phyloP scores from a whole-genome alignment of 2,888 invertebrate genomes.

The Onthophagus sagittarius region DNA sequence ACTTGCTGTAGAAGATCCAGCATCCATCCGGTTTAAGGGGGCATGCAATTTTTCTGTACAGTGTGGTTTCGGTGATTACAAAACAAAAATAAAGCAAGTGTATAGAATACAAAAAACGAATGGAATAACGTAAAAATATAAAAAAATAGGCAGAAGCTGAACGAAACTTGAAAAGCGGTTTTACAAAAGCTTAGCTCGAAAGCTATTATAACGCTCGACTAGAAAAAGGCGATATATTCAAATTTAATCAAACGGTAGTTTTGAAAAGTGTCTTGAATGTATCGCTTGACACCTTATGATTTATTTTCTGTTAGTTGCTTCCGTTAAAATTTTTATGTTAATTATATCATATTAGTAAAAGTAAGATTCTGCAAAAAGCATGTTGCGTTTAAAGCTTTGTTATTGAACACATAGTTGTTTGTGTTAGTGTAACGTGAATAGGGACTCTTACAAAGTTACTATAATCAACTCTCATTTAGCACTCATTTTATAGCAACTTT shows the following conservation, averaged over 20 bases:
- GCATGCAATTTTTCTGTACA: conserved; percentile 20
- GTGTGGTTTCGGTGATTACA: conserved; percentile 13
- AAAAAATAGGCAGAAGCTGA: conserved; percentile 13
- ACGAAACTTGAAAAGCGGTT: conserved; percentile 21
- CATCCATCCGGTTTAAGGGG: conserved; percentile 6
- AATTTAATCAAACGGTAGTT: neutral
- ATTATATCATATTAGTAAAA: conserved; percentile 15
- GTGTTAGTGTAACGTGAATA: conserved; percentile 17
- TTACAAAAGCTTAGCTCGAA: conserved; percentile 21
- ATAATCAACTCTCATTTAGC: conserved; percentile 19
- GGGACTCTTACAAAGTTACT: neutral
- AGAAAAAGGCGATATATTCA: conserved; percentile 4
- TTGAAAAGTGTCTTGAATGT: conserved; percentile 22
- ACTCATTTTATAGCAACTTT: conserved; percentile 16
- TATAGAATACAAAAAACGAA: conserved; percentile 4
- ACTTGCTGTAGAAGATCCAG: conserved; percentile 16
- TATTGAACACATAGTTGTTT: conserved; percentile 29
- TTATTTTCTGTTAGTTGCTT: conserved; percentile 29
- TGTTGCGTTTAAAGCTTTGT: conserved; percentile 29
- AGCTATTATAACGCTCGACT: conserved; percentile 5
- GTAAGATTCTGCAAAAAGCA: conserved; percentile 25
- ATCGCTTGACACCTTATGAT: conserved; percentile 29
- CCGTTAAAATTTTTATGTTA: conserved; percentile 6
- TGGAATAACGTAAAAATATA: conserved; percentile 6
- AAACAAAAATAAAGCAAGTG: conserved; percentile 17